Base-by-base conservation (phyloP, 2,888 invertebrate species). In the Orchesellides sinensis region DNA sequence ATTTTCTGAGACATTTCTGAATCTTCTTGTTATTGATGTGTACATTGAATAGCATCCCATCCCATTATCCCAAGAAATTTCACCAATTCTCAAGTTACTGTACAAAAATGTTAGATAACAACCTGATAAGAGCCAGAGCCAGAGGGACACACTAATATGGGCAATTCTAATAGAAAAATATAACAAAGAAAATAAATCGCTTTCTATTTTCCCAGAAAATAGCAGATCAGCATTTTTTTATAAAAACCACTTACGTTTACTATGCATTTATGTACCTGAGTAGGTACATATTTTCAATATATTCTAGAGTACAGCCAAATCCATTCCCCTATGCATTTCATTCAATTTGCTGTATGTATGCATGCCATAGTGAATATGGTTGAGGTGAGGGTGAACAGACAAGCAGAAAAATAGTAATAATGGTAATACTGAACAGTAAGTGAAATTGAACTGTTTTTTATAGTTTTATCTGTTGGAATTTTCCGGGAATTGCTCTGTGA, bases 391-490 rank as follows among this genome's bases (percentile, higher is more conserved):
- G 35, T 8, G 35, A 49, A 17, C 17, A 49, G n/a, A 21, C 17
- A 47, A 5, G 6, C 35, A 12, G 5, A 17, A 49, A 8, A 8
- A 1, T 8, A 2, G 59, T 59, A 59, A 59, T 59, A 59, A 63
- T 35, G 40, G 45, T 61, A 29, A 61, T 35, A 61, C n/a, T 40
- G 40, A 63, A 40, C 14, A 17, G 63, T 63, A 63, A 63, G 63
- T 63, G 63, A 63, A 40, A 63, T 63, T 63, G 63, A 63, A 63
- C 63, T 45, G 29, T 61, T 61, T 61, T 63, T 63, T 63, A 63
- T 23, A 63, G 35, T 61, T 61, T 35, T 61, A 29, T 61, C 29
- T 52, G 10, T 4, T 2, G 21, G 17, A 8, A n/a, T 4, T 52
- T 61, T 61, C 19, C 32, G 8, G 23, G 29, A 59, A 59, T 59